Base-by-base conservation (phyloP, 1,140 invertebrate species). In the Cyrtorhinus lividipennis region DNA sequence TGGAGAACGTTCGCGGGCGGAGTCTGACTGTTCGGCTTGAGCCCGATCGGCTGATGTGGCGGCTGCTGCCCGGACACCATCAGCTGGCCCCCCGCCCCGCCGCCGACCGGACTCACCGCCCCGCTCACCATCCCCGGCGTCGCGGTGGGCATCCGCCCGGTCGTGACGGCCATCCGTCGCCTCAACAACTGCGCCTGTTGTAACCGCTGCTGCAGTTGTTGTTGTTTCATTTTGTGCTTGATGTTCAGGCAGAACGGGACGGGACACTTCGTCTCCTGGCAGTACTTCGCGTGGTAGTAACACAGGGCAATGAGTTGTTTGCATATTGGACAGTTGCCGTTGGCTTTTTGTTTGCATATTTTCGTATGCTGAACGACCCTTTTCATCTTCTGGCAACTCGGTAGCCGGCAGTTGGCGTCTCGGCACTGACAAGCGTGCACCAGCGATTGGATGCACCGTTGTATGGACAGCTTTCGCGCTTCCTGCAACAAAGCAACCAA, bases 211-310 rank as follows among this genome's bases (percentile, higher is more conserved):
- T 96, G 92, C 45, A 95, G 76, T 74, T 98, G 94, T 74, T 99
- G 95, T 74, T 98, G 94, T 71, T 92, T 89, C 64, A 98, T 77
- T 75, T 97, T 98, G 71, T 95, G 90, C 74, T 98, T 97, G 69
- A 99, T 97, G 73, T 95, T 96, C 64, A 85, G 84, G 81, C 96
- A 99, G 83, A 98, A 98, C 68, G 95, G 95, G 71, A 98, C 95
- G 62, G 88, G 86, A 80, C 95, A 98, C 75, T 96, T 96, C 46
- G 83, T 84, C 77, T 95, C 91, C 60, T 87, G 85, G 79, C 96
- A 99, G 78, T 97, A 92, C 77, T 98, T 99, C 2, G 96, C 95
- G 74, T 99, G 96, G 76, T 97, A 98, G 75, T 93, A 97, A 72
- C 96, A 99, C 20, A 99, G 76, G 2, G 95, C 95, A 70, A 99